phyloP scores from a whole-genome alignment of 1,140 invertebrate species.

The Notospermus geniculatus region DNA sequence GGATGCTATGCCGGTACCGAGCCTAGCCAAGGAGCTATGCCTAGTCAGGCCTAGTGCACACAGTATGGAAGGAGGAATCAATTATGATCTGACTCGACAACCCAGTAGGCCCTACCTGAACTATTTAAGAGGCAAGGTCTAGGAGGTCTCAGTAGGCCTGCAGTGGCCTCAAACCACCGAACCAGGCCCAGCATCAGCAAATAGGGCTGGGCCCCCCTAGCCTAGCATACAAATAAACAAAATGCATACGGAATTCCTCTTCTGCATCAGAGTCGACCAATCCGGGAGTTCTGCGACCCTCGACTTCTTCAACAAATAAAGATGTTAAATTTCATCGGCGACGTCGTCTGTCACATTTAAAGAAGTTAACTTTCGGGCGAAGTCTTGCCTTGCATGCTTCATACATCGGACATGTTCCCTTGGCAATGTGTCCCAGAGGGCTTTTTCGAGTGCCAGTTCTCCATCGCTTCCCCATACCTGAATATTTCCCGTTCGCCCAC shows the following conservation, averaged over 20 bases:
- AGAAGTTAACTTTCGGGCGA: background rate
- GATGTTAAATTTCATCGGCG: background rate
- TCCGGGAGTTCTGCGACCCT: background rate
- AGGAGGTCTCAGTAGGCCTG: no score
- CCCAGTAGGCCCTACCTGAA: no score
- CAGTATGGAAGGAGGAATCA: no score
- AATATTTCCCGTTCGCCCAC: background rate
- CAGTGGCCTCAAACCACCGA: no score
- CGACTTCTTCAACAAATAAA: background rate
- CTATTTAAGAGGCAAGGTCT: no score
- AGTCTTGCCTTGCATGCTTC: background rate
- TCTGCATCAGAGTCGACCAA: constrained; percentile 1
- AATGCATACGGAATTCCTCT: background rate
- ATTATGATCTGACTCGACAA: no score
- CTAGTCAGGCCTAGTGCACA: no score
- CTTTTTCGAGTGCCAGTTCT: background rate
- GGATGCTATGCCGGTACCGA: no score
- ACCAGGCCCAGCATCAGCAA: no score
- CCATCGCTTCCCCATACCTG: background rate
- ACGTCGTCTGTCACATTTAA: background rate
- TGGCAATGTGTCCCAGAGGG: background rate
- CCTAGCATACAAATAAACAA: no score
- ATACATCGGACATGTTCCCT: background rate
- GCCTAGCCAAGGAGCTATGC: no score
- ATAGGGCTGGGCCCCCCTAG: no score